Base-by-base conservation (phyloP, 2,888 invertebrate genomes). In the Pammene fasciana region DNA sequence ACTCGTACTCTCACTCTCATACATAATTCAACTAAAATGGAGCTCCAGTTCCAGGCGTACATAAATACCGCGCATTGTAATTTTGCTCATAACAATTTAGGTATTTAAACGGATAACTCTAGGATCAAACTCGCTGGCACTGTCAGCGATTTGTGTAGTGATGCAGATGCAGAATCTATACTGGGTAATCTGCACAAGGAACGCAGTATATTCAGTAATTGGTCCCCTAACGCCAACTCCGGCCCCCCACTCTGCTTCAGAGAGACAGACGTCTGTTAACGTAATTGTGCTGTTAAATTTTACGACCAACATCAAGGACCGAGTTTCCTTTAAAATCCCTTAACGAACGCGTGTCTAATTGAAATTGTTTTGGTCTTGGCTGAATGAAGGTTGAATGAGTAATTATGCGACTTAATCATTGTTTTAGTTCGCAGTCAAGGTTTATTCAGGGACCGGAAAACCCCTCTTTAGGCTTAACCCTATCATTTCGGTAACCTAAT, bases 181-280 rank as follows among this genome's bases (percentile, higher is more conserved):
- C n/a, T 7, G 5, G n/a, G 54, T 54, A n/a, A 54, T 54, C 54
- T 54, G 54, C 13, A 59, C 57, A 65, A 18, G 3, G 75, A 72
- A 76, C 78, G 73, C 80, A 82, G 84, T 80, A 79, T 78, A 76
- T 75, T 76, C 76, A 77, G 85, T 89, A 87, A 89, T 89, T 85
- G 88, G 82, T 83, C 86, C 83, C 85, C 79, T 80, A 76, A 77
- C 77, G 78, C 74, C 72, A 61, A 65, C 68, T 71, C 60, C 50
- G 64, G 45, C 61, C 65, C 74, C 65, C 72, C 45, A 60, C 67
- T 70, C 66, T 64, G 72, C 70, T 61, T 71, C 64, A 65, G 46
- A 43, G 65, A 62, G 57, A 74, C 65, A 70, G 72, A 72, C 72
- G 72, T 73, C 72, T 72, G 72, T 72, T 72, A 62, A 72, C 67